Conservation (phyloP, 37 sponge, comb jelly and placozoan genomes). For the Beroe ovata region DNA sequence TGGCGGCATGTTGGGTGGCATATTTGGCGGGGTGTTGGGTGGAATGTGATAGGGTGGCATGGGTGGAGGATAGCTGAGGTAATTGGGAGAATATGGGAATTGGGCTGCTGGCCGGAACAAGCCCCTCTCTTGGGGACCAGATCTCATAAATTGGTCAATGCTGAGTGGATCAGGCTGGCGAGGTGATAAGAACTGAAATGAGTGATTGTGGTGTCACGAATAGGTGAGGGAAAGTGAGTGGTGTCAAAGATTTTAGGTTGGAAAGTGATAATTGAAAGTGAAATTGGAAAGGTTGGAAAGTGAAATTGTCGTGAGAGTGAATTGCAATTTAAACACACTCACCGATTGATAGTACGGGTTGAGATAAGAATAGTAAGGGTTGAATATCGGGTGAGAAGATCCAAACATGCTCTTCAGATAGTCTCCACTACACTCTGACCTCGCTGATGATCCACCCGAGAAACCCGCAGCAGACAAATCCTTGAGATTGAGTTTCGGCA, state of each 20-base stretch:
- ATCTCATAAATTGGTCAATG: neutral
- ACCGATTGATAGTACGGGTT: neutral
- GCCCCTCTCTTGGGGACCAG: too few relatives aligned
- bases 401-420: constrained; percentile 16
- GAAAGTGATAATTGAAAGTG: too few relatives aligned
- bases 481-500: neutral
- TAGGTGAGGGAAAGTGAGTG: too few relatives aligned
- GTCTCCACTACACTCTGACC: neutral
- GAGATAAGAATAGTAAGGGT: neutral
- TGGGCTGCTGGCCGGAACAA: constrained; percentile 12
- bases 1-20: neutral
- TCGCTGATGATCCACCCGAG: neutral
- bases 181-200: constrained; percentile 43
- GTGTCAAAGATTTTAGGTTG: too few relatives aligned
- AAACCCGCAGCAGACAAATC: neutral
- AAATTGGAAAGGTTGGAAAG: too few relatives aligned
- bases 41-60: too few relatives aligned
- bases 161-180: neutral
- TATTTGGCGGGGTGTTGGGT: neutral
- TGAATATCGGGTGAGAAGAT: neutral
- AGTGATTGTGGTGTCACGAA: too few relatives aligned
- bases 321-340: neutral
- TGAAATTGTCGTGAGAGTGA: too few relatives aligned
- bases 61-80: neutral
- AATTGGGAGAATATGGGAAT: neutral